phyloP scores from a whole-genome alignment of 2,113 vertebrate genomes.

The Diadophis punctatus region DNA sequence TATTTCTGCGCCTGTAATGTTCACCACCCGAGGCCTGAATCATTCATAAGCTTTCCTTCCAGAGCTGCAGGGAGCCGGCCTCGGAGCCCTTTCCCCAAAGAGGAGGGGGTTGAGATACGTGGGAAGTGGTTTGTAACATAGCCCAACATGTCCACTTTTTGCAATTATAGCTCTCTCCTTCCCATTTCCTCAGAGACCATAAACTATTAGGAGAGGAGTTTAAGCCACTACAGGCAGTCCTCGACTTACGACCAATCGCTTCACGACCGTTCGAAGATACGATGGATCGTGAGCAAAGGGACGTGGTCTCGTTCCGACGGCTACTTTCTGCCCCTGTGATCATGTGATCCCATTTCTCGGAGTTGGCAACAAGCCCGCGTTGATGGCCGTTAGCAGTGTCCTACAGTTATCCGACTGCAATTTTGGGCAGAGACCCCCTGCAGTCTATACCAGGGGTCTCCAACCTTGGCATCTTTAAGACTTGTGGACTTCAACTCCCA shows the following conservation, averaged over 20 bases:
- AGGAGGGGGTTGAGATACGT: not conserved
- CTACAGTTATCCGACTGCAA: not conserved
- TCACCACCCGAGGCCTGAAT: conserved; percentile 57
- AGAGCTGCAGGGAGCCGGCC: not conserved
- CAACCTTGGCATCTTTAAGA: too few relatives aligned
- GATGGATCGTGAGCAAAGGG: too few relatives aligned
- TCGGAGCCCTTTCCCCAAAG: conserved; percentile 17
- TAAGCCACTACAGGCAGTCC: not conserved
- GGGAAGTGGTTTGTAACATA: not conserved
- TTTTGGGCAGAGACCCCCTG: not conserved
- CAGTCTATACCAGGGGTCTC: too few relatives aligned
- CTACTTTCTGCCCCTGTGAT: not conserved
- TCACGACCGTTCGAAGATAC: not conserved
- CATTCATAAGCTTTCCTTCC: conserved; percentile 55
- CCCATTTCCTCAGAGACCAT: not conserved
- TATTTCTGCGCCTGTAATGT: conserved; percentile 53
- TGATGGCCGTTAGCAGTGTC: too few relatives aligned
- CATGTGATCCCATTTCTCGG: not conserved
- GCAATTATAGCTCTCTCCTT: accelerated
- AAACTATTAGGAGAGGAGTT: not conserved
- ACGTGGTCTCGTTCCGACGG: too few relatives aligned
- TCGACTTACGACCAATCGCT: not conserved
- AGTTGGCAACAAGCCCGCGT: not conserved
- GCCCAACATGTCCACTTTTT: not conserved
- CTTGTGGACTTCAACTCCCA: too few relatives aligned